phyloP scores from a whole-genome alignment of 2,888 invertebrate species.

The Megaustenia siamemsis region DNA sequence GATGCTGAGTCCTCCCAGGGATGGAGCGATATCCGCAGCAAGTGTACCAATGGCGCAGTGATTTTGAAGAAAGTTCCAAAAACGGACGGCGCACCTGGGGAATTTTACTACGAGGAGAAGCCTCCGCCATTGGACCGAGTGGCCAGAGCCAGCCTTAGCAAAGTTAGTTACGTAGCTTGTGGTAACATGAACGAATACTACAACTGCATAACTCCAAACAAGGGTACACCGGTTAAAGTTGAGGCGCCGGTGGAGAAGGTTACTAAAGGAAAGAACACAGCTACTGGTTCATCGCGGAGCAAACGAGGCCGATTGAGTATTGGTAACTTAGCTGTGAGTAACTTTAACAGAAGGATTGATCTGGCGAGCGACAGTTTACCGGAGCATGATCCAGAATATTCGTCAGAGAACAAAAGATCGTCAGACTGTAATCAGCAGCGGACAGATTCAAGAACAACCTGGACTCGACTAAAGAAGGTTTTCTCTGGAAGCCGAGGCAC shows the following conservation, averaged over 20 bases:
- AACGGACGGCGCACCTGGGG: neutral
- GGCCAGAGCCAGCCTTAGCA: conserved; percentile 32
- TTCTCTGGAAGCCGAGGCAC: conserved; percentile 35
- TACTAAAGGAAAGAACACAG: too few species aligned
- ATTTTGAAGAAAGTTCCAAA: conserved; percentile 36
- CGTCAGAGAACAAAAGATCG: neutral
- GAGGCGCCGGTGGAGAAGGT: neutral
- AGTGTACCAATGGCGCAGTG: conserved; percentile 19
- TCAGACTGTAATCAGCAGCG: neutral
- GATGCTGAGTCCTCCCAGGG: conserved; percentile 6
- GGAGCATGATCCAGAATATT: conserved; percentile 25
- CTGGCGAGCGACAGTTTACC: conserved; percentile 21
- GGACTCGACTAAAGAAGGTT: conserved; percentile 42
- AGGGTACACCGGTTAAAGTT: neutral
- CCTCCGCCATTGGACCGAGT: neutral
- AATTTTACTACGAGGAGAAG: neutral
- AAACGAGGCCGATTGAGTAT: conserved; percentile 22
- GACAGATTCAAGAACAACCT: conserved; percentile 2
- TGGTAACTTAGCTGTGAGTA: conserved; percentile 37
- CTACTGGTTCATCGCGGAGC: neutral
- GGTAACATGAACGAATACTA: conserved; percentile 43
- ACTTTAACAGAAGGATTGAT: conserved; percentile 40
- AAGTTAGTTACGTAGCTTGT: conserved; percentile 44
- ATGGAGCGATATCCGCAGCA: conserved; percentile 27
- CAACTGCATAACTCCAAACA: conserved; percentile 39